Base-by-base conservation (phyloP, 1,140 invertebrate species). In the Aphelenchoides fujianensis region DNA sequence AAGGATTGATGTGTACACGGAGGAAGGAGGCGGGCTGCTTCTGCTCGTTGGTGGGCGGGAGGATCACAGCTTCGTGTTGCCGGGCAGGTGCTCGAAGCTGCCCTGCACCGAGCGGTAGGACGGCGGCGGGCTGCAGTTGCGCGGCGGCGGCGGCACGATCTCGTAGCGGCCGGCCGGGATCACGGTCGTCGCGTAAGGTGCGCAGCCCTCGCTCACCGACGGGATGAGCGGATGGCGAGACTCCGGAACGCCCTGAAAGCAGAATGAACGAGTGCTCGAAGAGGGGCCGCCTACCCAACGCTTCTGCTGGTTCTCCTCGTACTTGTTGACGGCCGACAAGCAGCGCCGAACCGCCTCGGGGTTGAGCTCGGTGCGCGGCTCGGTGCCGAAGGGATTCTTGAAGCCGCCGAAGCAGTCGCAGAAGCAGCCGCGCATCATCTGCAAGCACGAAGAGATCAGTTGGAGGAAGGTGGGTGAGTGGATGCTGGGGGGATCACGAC, bases 381-480 rank as follows among this genome's bases (percentile, higher is more conserved):
- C 68, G 1, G 16, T 27, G 2, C 37, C 28, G 30, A 59, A 54
- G 27, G 68, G 73, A 55, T 75, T 78, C 32, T 67, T 74, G 63
- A 74, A 78, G 19, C 76, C 76, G 12, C 76, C 76, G 53, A 77
- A 77, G 52, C 77, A 79, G 36, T 77, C 76, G 54, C 76, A 77
- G 32, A 77, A 80, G 37, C 76, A 77, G 19, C 73, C 74, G 19
- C 73, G 71, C 32, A 77, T 69, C 72, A 77, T 70, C 76, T 77
- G 48, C 16, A 67, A 69, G 19, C 9, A 30, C 34, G 23, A n/a
- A 70, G 19, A 69, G 27, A 34, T 70, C 12, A 48, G 41, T 48
- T 48, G 12, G 23, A 48, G 12, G 41, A 48, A 48, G 35, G 1
- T 69, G 70, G 28, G 23, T 23, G 1, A 36, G 27, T 34, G n/a